phyloP scores from a whole-genome alignment of 2,113 vertebrate genomes.

The Trogon surrucura region DNA sequence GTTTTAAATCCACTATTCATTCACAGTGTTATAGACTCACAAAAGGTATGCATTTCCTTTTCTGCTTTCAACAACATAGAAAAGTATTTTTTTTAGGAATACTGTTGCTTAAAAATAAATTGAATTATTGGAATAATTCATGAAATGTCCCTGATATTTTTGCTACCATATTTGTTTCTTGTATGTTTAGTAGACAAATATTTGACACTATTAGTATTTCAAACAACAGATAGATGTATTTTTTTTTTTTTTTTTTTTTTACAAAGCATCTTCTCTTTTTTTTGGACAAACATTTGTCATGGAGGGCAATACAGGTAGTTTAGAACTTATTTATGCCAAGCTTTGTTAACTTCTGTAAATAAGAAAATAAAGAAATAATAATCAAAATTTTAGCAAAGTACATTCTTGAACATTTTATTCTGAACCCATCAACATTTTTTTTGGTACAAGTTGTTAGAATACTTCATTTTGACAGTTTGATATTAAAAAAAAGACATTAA shows the following conservation, averaged over 20 bases:
- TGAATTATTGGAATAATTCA: background rate
- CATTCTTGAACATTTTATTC: background rate
- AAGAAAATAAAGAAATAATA: background rate
- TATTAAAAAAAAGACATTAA: background rate
- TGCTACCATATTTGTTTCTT: background rate
- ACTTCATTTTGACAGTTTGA: background rate
- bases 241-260: background rate
- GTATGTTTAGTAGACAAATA: background rate
- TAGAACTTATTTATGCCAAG: background rate
- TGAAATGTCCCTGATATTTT: background rate
- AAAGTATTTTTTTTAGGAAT: background rate
- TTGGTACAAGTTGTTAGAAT: background rate
- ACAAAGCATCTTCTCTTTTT: background rate
- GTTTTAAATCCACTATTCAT: background rate
- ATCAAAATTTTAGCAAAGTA: background rate
- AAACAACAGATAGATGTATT: background rate
- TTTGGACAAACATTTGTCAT: background rate
- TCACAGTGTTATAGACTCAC: background rate
- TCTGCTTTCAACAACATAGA: background rate
- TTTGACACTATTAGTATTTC: background rate
- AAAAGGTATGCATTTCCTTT: background rate
- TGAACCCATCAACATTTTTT: background rate
- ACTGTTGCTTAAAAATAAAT: background rate
- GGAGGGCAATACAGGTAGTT: fast-evolving
- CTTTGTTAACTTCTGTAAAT: background rate